Evolutionary conservation across 2,888 invertebrate species (phyloP).

Genomic region (Oscheius sp.): DNA sequence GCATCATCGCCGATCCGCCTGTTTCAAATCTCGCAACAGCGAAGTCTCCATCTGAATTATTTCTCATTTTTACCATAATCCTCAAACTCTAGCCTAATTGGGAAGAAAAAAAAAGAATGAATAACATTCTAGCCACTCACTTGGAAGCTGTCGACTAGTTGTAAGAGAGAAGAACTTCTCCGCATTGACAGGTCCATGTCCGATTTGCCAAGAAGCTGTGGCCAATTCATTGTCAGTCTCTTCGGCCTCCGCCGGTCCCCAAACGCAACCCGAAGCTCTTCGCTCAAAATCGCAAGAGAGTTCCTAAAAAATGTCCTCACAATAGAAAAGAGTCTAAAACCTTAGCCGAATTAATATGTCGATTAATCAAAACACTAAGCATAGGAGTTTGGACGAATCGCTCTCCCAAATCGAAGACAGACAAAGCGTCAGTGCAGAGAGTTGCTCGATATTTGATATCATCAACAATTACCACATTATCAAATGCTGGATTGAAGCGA

Average conservation of each 20-base stretch:
- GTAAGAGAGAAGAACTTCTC: constrained; percentile 65
- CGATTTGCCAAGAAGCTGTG: constrained; percentile 57
- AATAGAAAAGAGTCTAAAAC: constrained; percentile 31
- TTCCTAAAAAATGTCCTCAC: constrained; percentile 45
- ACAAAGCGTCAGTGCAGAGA: constrained; percentile 58
- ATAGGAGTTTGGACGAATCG: constrained; percentile 64
- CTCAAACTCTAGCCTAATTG: too few species aligned
- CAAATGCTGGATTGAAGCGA: constrained; percentile 58
- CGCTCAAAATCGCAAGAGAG: constrained; percentile 65
- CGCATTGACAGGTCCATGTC: constrained; percentile 62
- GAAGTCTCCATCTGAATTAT: constrained; percentile 57
- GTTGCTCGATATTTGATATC: constrained; percentile 62
- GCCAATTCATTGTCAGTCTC: constrained; percentile 44
- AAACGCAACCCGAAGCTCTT: constrained; percentile 63
- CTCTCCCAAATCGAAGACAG: constrained; percentile 62
- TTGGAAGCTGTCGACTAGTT: constrained; percentile 52
- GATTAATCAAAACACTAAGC: constrained; percentile 57
- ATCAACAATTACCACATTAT: constrained; percentile 66
- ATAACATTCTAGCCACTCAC: too few species aligned
- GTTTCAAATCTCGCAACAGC: constrained; percentile 60
- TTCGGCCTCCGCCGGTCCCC: constrained; percentile 51
- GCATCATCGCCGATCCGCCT: constrained; percentile 47
- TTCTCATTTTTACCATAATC: background rate
- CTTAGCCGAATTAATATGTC: constrained; percentile 61
- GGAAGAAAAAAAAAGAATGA: background rate